These are phyloP conservation scores for Axea sp. DNA, from an alignment of 2,888 invertebrate genomes.

Conservation along the genomic window DNA sequence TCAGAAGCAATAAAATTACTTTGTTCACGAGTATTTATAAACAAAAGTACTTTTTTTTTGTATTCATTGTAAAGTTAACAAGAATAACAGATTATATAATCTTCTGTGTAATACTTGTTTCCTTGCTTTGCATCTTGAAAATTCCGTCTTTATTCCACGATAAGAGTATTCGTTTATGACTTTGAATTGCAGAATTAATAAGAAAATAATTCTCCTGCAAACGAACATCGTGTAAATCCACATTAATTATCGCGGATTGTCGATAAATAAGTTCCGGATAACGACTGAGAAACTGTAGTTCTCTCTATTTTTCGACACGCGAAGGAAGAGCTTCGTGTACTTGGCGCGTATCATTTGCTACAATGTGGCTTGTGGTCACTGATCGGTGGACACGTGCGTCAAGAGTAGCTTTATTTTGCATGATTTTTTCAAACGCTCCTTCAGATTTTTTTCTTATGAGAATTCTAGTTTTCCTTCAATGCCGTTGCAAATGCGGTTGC, in stretches of 20 bases:
- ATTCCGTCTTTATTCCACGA: slow-evolving; percentile 7
- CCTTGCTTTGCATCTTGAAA: slow-evolving; percentile 2
- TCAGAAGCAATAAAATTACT: no score
- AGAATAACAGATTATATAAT: slow-evolving; percentile 10
- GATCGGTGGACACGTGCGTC: slow-evolving; percentile 50
- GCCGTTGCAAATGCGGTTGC: slow-evolving; percentile 55
- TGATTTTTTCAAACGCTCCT: slow-evolving; percentile 17
- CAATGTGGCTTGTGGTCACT: slow-evolving; percentile 47
- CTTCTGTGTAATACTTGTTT: slow-evolving; percentile 5
- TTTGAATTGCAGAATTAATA: slow-evolving; percentile 18
- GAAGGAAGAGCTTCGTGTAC: slow-evolving; percentile 27
- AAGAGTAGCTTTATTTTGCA: slow-evolving; percentile 40
- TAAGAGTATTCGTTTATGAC: slow-evolving; percentile 25
- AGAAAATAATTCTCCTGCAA: slow-evolving; percentile 13
- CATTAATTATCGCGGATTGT: slow-evolving; percentile 23
- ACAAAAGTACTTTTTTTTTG: no score
- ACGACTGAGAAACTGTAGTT: slow-evolving; percentile 21
- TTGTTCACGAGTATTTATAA: no score
- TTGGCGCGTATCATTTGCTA: slow-evolving; percentile 36
- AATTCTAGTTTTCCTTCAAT: slow-evolving; percentile 59
- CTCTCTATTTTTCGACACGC: slow-evolving; percentile 6
- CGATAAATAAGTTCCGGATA: slow-evolving; percentile 36
- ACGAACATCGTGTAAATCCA: slow-evolving; percentile 19
- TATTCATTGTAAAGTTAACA: background rate
- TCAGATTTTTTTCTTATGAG: slow-evolving; percentile 34